Conservation (phyloP, 1,140 invertebrate species). For the Platorchestia sp. region DNA sequence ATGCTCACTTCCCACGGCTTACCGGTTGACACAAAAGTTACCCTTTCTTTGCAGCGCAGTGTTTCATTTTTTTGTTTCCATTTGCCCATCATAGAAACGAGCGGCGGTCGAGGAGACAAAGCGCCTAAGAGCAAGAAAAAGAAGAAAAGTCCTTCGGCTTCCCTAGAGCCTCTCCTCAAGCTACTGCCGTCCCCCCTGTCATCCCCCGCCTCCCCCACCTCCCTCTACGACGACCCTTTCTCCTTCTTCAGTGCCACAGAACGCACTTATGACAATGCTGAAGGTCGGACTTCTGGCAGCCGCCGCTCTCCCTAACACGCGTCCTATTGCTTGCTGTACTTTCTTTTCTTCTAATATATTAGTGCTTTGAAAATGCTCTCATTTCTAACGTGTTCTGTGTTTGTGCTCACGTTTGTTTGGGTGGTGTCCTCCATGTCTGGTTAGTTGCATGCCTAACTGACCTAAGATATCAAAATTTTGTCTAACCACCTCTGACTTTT, state of each 20-base stretch:
- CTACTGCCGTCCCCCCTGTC: neutral
- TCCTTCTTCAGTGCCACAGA: neutral
- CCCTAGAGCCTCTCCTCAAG: constrained; percentile 18
- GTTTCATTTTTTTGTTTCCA: neutral
- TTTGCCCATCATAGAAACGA: neutral
- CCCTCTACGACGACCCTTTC: constrained; percentile 31
- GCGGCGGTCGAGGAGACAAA: neutral
- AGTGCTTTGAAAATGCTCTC: neutral
- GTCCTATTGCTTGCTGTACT: neutral
- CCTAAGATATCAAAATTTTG: no score
- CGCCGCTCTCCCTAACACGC: neutral
- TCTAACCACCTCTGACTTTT: no score
- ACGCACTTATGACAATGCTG: neutral
- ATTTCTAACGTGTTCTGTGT: neutral
- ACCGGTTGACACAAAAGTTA: neutral
- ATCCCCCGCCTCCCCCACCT: neutral
- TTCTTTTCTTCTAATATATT: neutral
- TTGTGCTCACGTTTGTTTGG: neutral
- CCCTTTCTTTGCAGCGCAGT: neutral
- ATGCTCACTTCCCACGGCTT: neutral
- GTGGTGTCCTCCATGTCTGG: neutral
- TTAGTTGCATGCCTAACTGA: neutral
- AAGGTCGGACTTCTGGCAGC: neutral
- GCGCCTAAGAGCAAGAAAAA: neutral
- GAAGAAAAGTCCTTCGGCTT: neutral